Evolutionary conservation across 2,797 vertebrate genomes (phyloP).

Genomic region (Malacoctenus gilli): DNA sequence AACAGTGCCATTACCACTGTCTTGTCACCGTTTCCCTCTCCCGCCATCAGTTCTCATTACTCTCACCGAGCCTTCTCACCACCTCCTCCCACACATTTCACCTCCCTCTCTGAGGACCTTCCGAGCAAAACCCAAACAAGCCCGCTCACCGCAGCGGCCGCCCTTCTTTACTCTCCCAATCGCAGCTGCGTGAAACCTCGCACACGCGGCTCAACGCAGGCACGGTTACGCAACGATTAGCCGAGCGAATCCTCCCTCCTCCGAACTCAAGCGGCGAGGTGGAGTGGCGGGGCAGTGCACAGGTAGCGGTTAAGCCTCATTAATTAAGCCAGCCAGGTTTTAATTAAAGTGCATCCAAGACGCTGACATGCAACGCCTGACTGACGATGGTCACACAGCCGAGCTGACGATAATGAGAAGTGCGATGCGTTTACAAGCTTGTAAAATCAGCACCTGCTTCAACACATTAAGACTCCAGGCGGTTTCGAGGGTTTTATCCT

Average conservation of each 20-base stretch:
- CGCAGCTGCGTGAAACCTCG: slow-evolving; percentile 6
- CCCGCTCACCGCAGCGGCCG: slow-evolving; percentile 3
- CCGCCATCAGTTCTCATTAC: slow-evolving; percentile 21
- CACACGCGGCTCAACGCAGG: slow-evolving; percentile 22
- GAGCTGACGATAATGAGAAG: neutral
- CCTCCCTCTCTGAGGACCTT: neutral
- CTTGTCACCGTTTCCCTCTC: neutral
- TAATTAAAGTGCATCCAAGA: slow-evolving; percentile 48
- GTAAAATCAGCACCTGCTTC: slow-evolving; percentile 9
- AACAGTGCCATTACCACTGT: slow-evolving; percentile 18
- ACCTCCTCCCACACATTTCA: slow-evolving; percentile 15
- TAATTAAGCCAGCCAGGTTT: slow-evolving; percentile 61
- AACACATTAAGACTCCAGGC: slow-evolving; percentile 10
- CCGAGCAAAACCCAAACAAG: slow-evolving; percentile 2
- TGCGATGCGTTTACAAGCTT: slow-evolving; percentile 2
- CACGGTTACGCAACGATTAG: slow-evolving; percentile 48
- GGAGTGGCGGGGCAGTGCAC: slow-evolving; percentile 32
- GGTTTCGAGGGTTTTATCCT: neutral
- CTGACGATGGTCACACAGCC: slow-evolving; percentile 6
- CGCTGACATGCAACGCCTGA: slow-evolving; percentile 3
- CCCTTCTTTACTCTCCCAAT: neutral
- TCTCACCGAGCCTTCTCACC: slow-evolving; percentile 7
- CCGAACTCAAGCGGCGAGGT: slow-evolving; percentile 15
- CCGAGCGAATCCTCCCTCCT: slow-evolving; percentile 10
- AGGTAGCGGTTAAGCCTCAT: slow-evolving; percentile 57